Percentiles rank a stretch among this genome's conserved stretches.
Conservation (phyloP, 2,113 vertebrate species). For the Rhinopomastus cyanomelas region DNA sequence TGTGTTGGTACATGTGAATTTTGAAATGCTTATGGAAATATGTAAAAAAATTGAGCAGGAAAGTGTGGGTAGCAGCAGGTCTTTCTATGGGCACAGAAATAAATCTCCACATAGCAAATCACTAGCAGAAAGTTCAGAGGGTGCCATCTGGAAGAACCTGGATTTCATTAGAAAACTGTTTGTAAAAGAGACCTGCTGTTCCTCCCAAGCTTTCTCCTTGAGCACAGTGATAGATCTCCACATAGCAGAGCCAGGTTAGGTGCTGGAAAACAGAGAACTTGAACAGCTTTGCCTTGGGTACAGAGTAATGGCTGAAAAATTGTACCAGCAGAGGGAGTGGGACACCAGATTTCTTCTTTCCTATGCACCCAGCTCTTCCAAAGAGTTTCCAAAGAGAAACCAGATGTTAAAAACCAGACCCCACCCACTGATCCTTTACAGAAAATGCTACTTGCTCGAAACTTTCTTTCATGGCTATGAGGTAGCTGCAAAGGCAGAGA, state of each 20-base stretch:
- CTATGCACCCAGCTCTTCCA: background rate
- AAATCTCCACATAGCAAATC: background rate
- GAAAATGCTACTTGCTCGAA: background rate
- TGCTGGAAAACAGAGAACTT: rapidly evolving
- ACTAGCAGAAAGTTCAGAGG: background rate
- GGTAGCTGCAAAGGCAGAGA: background rate
- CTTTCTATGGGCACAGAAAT: background rate
- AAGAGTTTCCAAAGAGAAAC: background rate
- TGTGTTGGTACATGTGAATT: background rate
- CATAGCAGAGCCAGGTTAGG: background rate
- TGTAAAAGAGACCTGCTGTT: background rate
- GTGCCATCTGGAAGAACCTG: background rate
- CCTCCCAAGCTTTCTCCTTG: background rate
- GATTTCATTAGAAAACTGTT: background rate
- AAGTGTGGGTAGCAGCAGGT: background rate
- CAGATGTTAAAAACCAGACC: background rate
- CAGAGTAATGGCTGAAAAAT: background rate
- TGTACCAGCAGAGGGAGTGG: constrained; percentile 64
- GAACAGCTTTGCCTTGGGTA: background rate
- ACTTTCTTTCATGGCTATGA: background rate
- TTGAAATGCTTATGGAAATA: background rate
- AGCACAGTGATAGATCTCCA: background rate
- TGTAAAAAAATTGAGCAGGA: background rate
- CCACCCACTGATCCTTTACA: background rate
- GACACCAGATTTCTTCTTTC: constrained; percentile 21